Evolutionary conservation across 2,888 invertebrate genomes (phyloP).

Genomic region (Pollenia amentaria): DNA sequence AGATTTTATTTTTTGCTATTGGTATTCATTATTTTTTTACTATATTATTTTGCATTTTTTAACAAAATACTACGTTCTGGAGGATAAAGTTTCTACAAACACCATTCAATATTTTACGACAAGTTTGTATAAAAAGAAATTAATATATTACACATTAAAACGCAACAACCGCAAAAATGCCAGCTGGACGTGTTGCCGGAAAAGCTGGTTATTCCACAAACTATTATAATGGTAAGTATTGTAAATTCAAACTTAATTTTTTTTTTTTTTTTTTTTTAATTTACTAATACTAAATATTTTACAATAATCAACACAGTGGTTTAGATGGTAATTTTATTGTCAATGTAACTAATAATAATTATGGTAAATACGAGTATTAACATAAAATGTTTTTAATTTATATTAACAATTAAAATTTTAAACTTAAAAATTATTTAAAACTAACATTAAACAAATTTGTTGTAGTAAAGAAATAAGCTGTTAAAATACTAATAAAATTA

Average conservation of each 20-base stretch:
- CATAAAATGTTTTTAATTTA: neutral
- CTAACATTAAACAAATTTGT: no score
- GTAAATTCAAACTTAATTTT: constrained; percentile 20
- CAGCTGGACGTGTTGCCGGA: constrained; percentile 84
- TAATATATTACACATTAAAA: constrained; percentile 13
- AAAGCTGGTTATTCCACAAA: constrained; percentile 84
- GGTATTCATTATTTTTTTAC: constrained; percentile 27
- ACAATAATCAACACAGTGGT: constrained; percentile 33
- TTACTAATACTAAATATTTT: neutral
- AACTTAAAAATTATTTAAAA: no score
- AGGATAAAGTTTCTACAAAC: constrained; percentile 35
- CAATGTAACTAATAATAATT: constrained; percentile 10
- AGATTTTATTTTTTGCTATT: constrained; percentile 24
- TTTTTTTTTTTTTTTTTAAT: constrained; percentile 6
- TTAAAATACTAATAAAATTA: no score
- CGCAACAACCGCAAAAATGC: constrained; percentile 78
- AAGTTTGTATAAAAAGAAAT: constrained; percentile 5
- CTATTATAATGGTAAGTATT: constrained; percentile 82
- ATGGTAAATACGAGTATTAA: neutral
- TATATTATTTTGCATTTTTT: constrained; percentile 24
- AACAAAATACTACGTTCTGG: neutral
- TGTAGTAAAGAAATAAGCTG: no score
- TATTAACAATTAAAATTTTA: no score
- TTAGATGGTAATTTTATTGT: constrained; percentile 20
- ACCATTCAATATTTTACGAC: neutral